Evolutionary conservation across 2,888 invertebrate genomes (phyloP).

Genomic region (Parnassius glacialis): DNA sequence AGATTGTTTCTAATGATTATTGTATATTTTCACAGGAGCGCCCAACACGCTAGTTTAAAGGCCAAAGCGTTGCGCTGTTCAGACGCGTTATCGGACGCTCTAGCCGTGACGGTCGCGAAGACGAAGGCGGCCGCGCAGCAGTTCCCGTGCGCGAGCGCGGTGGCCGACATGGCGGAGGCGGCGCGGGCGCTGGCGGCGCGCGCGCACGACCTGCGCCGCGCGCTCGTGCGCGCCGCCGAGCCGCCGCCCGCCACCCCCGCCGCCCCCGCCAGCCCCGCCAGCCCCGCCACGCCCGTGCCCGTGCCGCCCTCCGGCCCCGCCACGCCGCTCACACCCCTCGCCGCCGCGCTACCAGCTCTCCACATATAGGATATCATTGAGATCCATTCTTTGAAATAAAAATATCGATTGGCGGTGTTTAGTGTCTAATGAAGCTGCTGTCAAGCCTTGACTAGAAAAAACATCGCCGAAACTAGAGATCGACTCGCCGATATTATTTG

Average conservation of each 20-base stretch:
- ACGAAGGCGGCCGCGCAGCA: constrained; percentile 95
- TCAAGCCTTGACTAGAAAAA: too few relatives aligned
- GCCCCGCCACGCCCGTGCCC: constrained; percentile 48
- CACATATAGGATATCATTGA: constrained; percentile 50
- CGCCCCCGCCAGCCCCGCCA: constrained; percentile 47
- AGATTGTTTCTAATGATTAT: not conserved
- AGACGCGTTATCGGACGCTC: constrained; percentile 89
- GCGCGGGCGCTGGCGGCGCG: constrained; percentile 92
- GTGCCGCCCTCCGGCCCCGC: constrained; percentile 58
- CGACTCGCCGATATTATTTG: too few relatives aligned
- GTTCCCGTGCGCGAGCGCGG: constrained; percentile 94
- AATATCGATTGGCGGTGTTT: too few relatives aligned
- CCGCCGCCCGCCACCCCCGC: constrained; percentile 49
- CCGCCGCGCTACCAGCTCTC: constrained; percentile 61
- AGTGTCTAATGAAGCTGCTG: too few relatives aligned
- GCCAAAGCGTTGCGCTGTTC: constrained; percentile 87
- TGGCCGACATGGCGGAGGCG: constrained; percentile 96
- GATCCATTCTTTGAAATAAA: too few relatives aligned
- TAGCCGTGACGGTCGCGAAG: constrained; percentile 91
- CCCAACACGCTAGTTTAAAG: constrained; percentile 87
- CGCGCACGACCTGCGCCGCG: constrained; percentile 89
- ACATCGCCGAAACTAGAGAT: too few relatives aligned
- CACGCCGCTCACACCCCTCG: constrained; percentile 63
- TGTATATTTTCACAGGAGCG: constrained; percentile 80
- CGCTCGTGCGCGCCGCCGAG: constrained; percentile 85